Conservation (phyloP, 2,888 invertebrate genomes). For the Nudaria mundana region DNA sequence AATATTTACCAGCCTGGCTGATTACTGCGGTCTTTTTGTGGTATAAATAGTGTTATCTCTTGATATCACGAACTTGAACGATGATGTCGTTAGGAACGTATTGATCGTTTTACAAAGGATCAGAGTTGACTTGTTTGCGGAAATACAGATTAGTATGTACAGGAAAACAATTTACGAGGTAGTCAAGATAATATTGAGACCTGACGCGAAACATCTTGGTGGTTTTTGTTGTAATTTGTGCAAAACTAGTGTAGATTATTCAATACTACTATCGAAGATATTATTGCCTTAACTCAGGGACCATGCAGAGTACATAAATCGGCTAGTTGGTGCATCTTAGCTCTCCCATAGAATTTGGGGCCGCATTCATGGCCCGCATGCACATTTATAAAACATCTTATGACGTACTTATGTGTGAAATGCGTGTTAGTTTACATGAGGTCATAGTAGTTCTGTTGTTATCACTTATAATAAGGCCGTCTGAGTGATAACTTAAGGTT, state of each 20-base stretch:
- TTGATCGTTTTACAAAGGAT: background rate
- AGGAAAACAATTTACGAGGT: background rate
- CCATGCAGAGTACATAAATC: too few species aligned
- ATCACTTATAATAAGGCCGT: too few species aligned
- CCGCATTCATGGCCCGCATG: too few species aligned
- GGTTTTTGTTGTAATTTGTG: too few species aligned
- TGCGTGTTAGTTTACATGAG: constrained; percentile 19
- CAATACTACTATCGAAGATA: too few species aligned
- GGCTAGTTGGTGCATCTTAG: too few species aligned
- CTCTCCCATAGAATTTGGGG: too few species aligned
- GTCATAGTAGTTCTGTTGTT: constrained; percentile 14
- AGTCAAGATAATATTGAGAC: too few species aligned
- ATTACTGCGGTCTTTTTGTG: constrained; percentile 34
- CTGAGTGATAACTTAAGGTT: constrained; percentile 15
- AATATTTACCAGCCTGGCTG: constrained; percentile 35
- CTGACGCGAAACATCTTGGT: too few species aligned
- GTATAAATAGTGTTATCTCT: constrained; percentile 18
- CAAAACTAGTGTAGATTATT: too few species aligned
- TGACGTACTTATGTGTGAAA: constrained; percentile 3
- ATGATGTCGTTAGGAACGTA: background rate
- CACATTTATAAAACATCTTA: constrained; percentile 1
- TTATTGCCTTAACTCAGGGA: too few species aligned
- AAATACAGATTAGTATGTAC: background rate
- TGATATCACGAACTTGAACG: too few species aligned
- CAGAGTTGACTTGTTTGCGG: background rate